Conservation (phyloP, 2,888 invertebrate genomes). For the Stomorhina lunata region DNA sequence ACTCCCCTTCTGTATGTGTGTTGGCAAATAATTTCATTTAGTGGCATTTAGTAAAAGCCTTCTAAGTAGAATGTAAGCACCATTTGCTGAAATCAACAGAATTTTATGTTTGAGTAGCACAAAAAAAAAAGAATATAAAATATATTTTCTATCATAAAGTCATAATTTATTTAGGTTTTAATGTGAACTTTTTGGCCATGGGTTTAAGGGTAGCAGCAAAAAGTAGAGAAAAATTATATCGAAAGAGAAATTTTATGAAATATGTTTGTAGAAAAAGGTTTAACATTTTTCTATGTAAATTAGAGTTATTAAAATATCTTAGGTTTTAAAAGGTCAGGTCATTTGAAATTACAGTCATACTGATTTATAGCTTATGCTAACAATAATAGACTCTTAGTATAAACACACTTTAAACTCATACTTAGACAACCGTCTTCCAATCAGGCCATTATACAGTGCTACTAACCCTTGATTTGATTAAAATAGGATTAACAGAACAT, state of each 20-base stretch:
- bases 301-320: not conserved
- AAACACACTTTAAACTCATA: too few species aligned
- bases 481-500: too few species aligned
- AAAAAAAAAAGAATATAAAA: constrained; percentile 18
- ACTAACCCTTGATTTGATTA: too few species aligned
- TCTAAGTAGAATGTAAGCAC: constrained; percentile 60
- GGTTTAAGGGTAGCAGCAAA: constrained; percentile 54
- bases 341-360: too few species aligned
- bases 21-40: constrained; percentile 68
- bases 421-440: too few species aligned
- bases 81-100: constrained; percentile 57
- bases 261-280: constrained; percentile 29
- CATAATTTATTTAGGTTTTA: constrained; percentile 52
- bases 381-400: too few species aligned
- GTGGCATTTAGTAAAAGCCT: constrained; percentile 67
- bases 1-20: constrained; percentile 49
- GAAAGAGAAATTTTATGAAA: constrained; percentile 32
- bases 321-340: too few species aligned
- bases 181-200: constrained; percentile 38
- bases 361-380: too few species aligned
- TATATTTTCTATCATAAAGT: constrained; percentile 56
- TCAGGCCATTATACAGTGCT: too few species aligned
- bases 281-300: constrained; percentile 27
- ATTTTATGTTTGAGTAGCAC: constrained; percentile 4
- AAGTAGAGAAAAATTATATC: constrained; percentile 37